Evolutionary conservation across 2,888 invertebrate genomes (phyloP).

Genomic region (Aleiodes leptofemur): DNA sequence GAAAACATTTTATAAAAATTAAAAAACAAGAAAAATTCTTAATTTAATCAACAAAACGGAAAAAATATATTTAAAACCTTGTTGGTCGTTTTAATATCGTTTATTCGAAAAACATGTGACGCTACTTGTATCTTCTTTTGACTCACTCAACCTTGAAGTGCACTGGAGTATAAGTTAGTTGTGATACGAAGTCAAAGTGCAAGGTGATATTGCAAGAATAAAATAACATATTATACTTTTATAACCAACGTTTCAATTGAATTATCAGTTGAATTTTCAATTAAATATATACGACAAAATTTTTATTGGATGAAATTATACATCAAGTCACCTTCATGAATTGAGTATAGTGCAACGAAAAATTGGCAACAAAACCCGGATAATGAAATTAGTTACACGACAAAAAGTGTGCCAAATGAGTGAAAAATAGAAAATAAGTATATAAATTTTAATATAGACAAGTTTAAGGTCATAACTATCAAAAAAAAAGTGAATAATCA

Average conservation of each 20-base stretch:
- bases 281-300: background rate
- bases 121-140: conserved; percentile 49
- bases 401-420: conserved; percentile 53
- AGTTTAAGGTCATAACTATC: conserved; percentile 50
- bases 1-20: background rate
- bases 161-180: conserved; percentile 47
- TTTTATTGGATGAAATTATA: background rate
- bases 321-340: background rate
- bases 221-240: conserved; percentile 47
- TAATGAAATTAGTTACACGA: conserved; percentile 40
- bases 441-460: conserved; percentile 42
- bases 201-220: conserved; percentile 53
- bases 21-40: background rate
- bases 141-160: conserved; percentile 54
- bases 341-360: conserved; percentile 32
- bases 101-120: conserved; percentile 47
- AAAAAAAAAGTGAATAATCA: conserved; percentile 35
- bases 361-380: conserved; percentile 52
- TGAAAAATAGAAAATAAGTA: conserved; percentile 44
- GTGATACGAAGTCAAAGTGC: conserved; percentile 57
- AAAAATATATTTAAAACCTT: background rate
- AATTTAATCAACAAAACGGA: background rate
- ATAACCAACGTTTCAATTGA: conserved; percentile 2
- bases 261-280: background rate
- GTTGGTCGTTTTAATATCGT: conserved; percentile 37